A percentile compares a stretch with the other conserved stretches of the same genome.
Evolutionary conservation across 2,888 invertebrate species (phyloP).

Genomic region (Synanthedon tipuliformis): DNA sequence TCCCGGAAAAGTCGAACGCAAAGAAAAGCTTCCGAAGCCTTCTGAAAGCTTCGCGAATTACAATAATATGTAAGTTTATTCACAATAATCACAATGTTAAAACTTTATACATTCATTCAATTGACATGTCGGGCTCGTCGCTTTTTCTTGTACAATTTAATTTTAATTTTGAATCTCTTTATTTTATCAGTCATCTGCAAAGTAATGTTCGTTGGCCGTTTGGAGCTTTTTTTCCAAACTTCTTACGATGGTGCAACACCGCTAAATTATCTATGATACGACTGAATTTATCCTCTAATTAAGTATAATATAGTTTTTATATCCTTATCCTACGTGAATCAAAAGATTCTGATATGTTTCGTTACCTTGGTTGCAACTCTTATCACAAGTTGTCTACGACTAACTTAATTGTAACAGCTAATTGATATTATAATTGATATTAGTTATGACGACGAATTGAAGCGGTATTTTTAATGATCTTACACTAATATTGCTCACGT

Average conservation of each 20-base stretch:
- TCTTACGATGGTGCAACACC: not conserved
- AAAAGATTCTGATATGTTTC: constrained; percentile 79
- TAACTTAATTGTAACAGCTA: constrained; percentile 29
- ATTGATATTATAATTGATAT: constrained; percentile 60
- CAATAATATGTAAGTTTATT: not conserved
- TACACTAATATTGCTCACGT: constrained; percentile 51
- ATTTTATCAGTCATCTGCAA: constrained; percentile 27
- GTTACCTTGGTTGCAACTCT: constrained; percentile 77
- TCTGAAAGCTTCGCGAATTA: not conserved
- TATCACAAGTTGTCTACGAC: constrained; percentile 66
- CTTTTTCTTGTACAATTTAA: constrained; percentile 55
- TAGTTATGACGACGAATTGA: constrained; percentile 22
- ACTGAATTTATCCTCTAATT: constrained; percentile 19
- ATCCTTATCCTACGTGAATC: constrained; percentile 64
- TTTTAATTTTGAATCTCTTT: constrained; percentile 32
- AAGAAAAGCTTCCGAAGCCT: not conserved
- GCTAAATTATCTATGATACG: constrained; percentile 8
- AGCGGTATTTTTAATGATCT: constrained; percentile 17
- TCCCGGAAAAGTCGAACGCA: not conserved
- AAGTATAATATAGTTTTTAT: constrained; percentile 12
- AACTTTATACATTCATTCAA: constrained; percentile 61
- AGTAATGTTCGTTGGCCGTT: constrained; percentile 16
- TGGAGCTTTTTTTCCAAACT: constrained; percentile 3
- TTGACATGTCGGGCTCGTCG: constrained; percentile 65
- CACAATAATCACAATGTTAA: not conserved